These are phyloP conservation scores for Lepetodrilus schrolli DNA, from an alignment of 2,888 invertebrate species.

Conservation along the genomic window DNA sequence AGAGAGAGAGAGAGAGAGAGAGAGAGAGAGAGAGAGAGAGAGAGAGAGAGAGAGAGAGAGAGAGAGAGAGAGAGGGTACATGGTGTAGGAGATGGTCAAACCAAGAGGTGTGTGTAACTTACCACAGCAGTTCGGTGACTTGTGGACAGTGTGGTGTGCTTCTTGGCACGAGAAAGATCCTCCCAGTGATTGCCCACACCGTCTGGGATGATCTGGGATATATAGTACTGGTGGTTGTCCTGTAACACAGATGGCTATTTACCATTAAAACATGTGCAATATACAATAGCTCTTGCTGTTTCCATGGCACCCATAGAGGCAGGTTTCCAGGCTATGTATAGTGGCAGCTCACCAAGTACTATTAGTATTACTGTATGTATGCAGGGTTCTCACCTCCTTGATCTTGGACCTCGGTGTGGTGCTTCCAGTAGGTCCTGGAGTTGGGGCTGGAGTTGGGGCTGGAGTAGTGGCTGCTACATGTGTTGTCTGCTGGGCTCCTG, in stretches of 20 bases:
- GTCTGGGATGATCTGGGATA: slow-evolving; percentile 40
- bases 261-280: neutral
- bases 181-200: slow-evolving; percentile 45
- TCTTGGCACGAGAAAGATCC: slow-evolving; percentile 44
- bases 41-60: neutral
- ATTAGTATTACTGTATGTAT: neutral
- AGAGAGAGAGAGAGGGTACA: neutral
- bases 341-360: neutral
- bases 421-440: neutral
- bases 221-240: slow-evolving; percentile 60
- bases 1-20: neutral
- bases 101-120: too few species aligned
- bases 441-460: neutral
- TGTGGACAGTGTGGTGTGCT: slow-evolving; percentile 56
- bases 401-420: neutral
- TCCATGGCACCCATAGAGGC: too few species aligned
- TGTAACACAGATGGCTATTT: slow-evolving; percentile 37
- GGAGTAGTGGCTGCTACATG: neutral
- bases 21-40: neutral
- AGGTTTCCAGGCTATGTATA: too few species aligned
- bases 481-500: slow-evolving; percentile 14
- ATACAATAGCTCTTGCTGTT: too few species aligned
- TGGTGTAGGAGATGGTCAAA: neutral
- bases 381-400: neutral
- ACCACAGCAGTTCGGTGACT: slow-evolving; percentile 66